Conservation (phyloP, 1,140 invertebrate species). For the Pristionchus pacificus region DNA sequence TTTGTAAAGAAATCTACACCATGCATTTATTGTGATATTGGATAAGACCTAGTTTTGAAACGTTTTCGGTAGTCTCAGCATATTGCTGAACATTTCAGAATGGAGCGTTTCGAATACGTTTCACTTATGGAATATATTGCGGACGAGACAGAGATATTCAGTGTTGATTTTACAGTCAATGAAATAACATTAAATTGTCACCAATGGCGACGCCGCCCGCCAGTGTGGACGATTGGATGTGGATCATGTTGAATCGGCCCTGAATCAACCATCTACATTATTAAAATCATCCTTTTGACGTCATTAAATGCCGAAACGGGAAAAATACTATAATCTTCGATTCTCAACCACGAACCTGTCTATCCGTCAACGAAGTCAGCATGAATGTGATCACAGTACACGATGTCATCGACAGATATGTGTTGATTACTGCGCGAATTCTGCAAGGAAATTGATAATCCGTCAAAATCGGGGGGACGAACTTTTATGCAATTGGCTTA, state of each 20-base stretch:
- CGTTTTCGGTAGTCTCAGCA: no score
- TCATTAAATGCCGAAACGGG: no score
- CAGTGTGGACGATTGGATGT: constrained; percentile 61
- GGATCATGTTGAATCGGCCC: constrained; percentile 52
- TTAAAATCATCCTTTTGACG: neutral
- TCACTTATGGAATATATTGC: constrained; percentile 6
- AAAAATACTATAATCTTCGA: constrained; percentile 50
- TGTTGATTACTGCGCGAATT: constrained; percentile 84
- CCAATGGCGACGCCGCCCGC: constrained; percentile 67
- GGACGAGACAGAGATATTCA: neutral
- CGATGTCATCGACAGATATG: constrained; percentile 74
- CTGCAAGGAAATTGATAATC: constrained; percentile 50
- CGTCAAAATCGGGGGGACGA: no score
- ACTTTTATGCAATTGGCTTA: no score
- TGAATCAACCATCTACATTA: constrained; percentile 4
- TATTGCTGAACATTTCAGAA: no score
- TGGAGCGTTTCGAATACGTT: no score
- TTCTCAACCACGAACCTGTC: constrained; percentile 74
- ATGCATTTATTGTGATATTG: no score
- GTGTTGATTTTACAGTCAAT: no score
- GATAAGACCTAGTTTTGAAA: no score
- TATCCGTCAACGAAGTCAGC: constrained; percentile 73
- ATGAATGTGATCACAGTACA: constrained; percentile 74
- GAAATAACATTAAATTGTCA: no score
- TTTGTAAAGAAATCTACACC: no score